Percentiles rank a stretch among this genome's conserved stretches.
Evolutionary conservation across 2,888 invertebrate genomes (phyloP).

Genomic region (Apodemia zela): DNA sequence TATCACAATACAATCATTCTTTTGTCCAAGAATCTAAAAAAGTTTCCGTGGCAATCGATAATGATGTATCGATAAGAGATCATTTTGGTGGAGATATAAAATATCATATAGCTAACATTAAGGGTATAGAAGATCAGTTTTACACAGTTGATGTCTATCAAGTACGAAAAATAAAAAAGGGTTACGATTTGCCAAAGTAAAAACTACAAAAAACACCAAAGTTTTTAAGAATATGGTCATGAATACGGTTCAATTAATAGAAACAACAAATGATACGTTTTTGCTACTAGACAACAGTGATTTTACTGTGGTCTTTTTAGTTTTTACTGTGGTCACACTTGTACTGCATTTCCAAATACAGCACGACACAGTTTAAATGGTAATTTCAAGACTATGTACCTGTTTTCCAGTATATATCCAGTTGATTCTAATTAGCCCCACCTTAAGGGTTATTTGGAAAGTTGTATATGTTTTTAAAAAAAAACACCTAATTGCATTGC

Average conservation of each 20-base stretch:
- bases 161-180: too few relatives aligned
- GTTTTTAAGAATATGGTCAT: background rate
- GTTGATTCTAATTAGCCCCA: too few relatives aligned
- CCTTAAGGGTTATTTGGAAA: too few relatives aligned
- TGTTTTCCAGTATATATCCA: background rate
- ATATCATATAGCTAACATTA: background rate
- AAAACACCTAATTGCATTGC: too few relatives aligned
- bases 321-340: too few relatives aligned
- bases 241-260: background rate
- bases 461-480: too few relatives aligned
- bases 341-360: background rate
- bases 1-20: too few relatives aligned
- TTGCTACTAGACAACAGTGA: too few relatives aligned
- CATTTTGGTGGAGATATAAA: background rate
- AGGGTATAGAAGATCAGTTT: background rate
- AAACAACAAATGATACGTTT: too few relatives aligned
- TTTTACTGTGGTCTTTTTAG: too few relatives aligned
- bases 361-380: background rate
- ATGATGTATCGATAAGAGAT: background rate
- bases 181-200: background rate
- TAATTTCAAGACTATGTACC: background rate
- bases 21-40: background rate
- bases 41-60: background rate
- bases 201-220: background rate
- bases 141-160: too few relatives aligned